Base-by-base conservation (phyloP, 2,113 vertebrate species). In the Mesoclemmys tuberculata region DNA sequence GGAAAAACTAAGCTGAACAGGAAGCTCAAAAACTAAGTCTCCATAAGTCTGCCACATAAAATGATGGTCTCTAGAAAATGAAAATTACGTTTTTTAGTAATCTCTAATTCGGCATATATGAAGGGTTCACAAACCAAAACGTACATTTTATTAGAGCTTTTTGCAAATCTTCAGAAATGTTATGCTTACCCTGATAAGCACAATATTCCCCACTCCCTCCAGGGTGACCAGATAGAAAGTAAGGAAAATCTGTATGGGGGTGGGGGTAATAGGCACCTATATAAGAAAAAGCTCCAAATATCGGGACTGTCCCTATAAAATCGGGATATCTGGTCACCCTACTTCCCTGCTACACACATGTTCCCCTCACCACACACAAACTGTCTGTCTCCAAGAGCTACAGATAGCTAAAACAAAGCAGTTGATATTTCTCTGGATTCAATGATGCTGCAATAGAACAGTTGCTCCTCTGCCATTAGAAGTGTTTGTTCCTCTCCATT, bases 401-500 rank as follows among this genome's bases (percentile, higher is more conserved):
- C 21, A 24, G 22, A n/a, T 79, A 24, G 7, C 27, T 46, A 82
- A 29, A 44, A 35, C 10, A 68, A 77, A 83, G 3, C n/a, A 41
- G 1, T 0, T 29, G 41, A 2, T n/a, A 8, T 51, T 26, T 93
- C n/a, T 3, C 51, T 24, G 51, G 24, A 5, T 18, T 85, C 24
- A 35, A 6, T 78, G 22, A 13, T 89, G 5, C 54, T 83, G 71
- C 22, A 49, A 1, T 5, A 22, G 86, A 22, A 35, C 19, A 68
- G 35, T 38, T 38, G 64, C 35, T 68, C 35, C 29, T 68, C 24
- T 1, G 1, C 0, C 1, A 48, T 9, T 74, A 10, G 11, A 48
- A 27, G 48, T n/a, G 12, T 41, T 0, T 58, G 8, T 6, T 58
- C 46, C 2, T 85, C 24, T 80, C 48, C 81, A 4, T 75, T 58